Evolutionary conservation across 2,888 invertebrate species (phyloP), one percentile per base, ranked within the genome.

Genomic region (Apotomis turbidana): DNA sequence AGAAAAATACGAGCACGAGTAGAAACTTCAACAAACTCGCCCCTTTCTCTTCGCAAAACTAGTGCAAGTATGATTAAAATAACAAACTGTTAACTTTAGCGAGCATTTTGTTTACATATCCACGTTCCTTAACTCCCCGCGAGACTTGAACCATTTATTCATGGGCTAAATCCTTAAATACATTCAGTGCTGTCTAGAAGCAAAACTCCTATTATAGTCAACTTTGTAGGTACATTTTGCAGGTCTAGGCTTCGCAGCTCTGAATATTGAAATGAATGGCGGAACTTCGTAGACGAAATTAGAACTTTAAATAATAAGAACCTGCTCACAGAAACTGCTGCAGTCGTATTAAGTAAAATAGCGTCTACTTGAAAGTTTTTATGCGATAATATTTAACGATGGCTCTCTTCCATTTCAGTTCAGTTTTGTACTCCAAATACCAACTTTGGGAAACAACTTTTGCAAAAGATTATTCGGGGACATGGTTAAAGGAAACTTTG

Each of bases 241-340:
- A 85, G 79, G 83, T 79, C 82, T 83, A 82, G 85, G 81, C 82
- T 80, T 85, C 78, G 80, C 76, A 78, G 75, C 78, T 78, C 81
- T 83, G 85, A 87, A 90, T 87, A 91, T 90, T 89, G 89, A 88
- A 91, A 88, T 83, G 81, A 87, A 90, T 86, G 80, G 85, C 79
- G 77, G 74, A 90, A 91, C 84, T 91, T 90, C 76, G 75, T 74
- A 82, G 83, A 84, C 79, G 75, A 87, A 88, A 83, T 87, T 78
- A 81, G 81, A 83, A 85, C 84, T 88, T 79, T 82, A 84, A 87
- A 89, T 90, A 89, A 87, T 87, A 89, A 87, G 86, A 86, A 81
- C 79, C 79, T 75, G 74, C 77, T 78, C 76, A 79, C 79, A 78
- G 83, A 79, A 86, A 87, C 83, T 85, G 82, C 79, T 82, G 83